A percentile compares a stretch with the other conserved stretches of the same genome.
Evolutionary conservation across 2,797 vertebrate species (phyloP).

Genomic region (Rhyacichthys aspro): DNA sequence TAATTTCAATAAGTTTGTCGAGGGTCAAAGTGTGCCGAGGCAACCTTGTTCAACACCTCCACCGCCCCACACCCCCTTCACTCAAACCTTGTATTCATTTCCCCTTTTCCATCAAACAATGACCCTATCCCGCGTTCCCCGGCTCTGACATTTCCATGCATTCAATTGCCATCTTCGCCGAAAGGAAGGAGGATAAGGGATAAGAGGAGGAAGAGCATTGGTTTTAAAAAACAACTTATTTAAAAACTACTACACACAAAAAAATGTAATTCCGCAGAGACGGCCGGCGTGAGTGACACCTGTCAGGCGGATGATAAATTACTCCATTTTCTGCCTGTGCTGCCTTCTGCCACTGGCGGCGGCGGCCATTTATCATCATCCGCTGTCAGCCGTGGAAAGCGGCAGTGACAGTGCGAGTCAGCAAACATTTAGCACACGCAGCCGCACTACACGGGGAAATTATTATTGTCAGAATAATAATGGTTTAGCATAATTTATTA

Average conservation of each 20-base stretch:
- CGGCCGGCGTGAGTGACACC: conserved; percentile 98
- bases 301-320: conserved; percentile 99
- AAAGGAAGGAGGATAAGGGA: conserved; percentile 51
- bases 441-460: conserved; percentile 99
- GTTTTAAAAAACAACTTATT: conserved; percentile 96
- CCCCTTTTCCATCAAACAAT: conserved; percentile 84
- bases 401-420: conserved; percentile 99
- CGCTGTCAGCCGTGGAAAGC: conserved; percentile 98
- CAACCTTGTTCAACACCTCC: conserved; percentile 78
- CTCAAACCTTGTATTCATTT: conserved; percentile 77
- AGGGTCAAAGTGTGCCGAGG: conserved; percentile 84
- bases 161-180: conserved; percentile 88
- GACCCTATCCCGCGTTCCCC: conserved; percentile 81
- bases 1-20: conserved; percentile 90
- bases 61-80: conserved; percentile 21
- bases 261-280: conserved; percentile 95
- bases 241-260: conserved; percentile 91
- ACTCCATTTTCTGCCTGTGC: conserved; percentile 99
- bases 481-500: conserved; percentile 99
- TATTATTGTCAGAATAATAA: conserved; percentile 99
- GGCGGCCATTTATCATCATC: conserved; percentile 99
- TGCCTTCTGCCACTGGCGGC: conserved; percentile 98
- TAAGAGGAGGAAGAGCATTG: conserved; percentile 85
- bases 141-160: conserved; percentile 82
- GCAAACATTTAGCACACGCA: conserved; percentile 99